phyloP scores from a whole-genome alignment of 1,140 invertebrate species.

The Triops cancriformis region DNA sequence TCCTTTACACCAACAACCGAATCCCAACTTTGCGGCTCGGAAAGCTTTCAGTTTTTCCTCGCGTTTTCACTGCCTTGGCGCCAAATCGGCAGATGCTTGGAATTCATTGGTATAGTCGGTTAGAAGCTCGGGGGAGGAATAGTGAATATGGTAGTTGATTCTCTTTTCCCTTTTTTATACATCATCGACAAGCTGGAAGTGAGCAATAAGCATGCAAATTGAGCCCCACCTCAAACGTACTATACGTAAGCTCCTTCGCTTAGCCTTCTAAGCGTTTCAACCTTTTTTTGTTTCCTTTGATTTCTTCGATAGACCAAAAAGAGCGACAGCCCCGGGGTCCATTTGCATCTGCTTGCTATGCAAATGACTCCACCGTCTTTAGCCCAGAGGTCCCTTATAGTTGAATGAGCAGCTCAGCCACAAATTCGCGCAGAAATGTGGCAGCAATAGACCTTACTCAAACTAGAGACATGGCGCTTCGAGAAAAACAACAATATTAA shows the following conservation, averaged over 20 bases:
- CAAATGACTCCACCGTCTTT: not conserved
- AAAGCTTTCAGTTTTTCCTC: not conserved
- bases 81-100: not conserved
- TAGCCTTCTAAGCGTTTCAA: not conserved
- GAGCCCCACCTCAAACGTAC: not conserved
- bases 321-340: not conserved
- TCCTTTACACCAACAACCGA: not conserved
- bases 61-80: not conserved
- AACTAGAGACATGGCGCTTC: too few species aligned
- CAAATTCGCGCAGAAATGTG: not conserved
- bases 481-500: not conserved
- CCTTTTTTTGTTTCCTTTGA: not conserved
- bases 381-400: not conserved
- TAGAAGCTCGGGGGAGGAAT: not conserved
- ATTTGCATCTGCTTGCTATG: constrained; percentile 1
- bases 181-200: not conserved
- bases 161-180: not conserved
- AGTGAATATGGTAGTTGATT: too few species aligned
- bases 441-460: not conserved
- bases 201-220: constrained; percentile 1
- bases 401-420: not conserved
- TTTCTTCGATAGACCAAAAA: not conserved
- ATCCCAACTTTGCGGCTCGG: too few species aligned
- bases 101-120: not conserved
- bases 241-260: not conserved